Conservation (phyloP, 2,888 invertebrate species). For the Drosophila rellima region DNA sequence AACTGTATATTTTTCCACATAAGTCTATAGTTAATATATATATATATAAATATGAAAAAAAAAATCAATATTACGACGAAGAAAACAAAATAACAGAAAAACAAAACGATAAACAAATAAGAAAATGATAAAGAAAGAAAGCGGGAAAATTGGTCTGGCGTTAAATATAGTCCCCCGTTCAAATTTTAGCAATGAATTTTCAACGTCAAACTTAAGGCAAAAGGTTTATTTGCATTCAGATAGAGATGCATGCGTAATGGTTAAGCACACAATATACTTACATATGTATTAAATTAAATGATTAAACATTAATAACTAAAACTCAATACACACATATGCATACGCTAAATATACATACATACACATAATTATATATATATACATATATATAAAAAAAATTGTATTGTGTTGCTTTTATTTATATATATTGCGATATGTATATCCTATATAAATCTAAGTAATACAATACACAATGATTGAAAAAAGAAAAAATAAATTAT, state of each 20-base stretch:
- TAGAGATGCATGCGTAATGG: slow-evolving; percentile 37
- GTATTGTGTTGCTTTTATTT: slow-evolving; percentile 30
- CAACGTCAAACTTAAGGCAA: slow-evolving; percentile 47
- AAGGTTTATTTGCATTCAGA: slow-evolving; percentile 52
- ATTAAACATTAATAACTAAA: slow-evolving; percentile 38
- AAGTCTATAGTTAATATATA: slow-evolving; percentile 70
- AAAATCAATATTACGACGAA: slow-evolving; percentile 20
- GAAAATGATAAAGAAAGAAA: neutral
- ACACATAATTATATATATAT: slow-evolving; percentile 6
- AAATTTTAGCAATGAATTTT: slow-evolving; percentile 65
- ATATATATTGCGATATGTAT: slow-evolving; percentile 29
- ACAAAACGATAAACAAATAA: neutral
- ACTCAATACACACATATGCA: slow-evolving; percentile 45
- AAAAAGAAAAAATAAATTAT: slow-evolving; percentile 38
- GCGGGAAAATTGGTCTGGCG: slow-evolving; percentile 31
- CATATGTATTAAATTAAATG: slow-evolving; percentile 74
- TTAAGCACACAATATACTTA: slow-evolving; percentile 72
- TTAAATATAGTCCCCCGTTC: slow-evolving; percentile 42
- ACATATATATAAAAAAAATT: slow-evolving; percentile 12
- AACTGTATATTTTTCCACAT: slow-evolving; percentile 77
- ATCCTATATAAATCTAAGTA: slow-evolving; percentile 25
- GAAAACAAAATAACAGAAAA: neutral
- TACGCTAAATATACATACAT: slow-evolving; percentile 29
- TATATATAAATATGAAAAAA: slow-evolving; percentile 14
- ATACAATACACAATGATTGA: slow-evolving; percentile 24